A percentile compares a stretch with the other conserved stretches of the same genome.
phyloP scores from a whole-genome alignment of 2,797 vertebrate genomes.

The Cottoperca gobio region DNA sequence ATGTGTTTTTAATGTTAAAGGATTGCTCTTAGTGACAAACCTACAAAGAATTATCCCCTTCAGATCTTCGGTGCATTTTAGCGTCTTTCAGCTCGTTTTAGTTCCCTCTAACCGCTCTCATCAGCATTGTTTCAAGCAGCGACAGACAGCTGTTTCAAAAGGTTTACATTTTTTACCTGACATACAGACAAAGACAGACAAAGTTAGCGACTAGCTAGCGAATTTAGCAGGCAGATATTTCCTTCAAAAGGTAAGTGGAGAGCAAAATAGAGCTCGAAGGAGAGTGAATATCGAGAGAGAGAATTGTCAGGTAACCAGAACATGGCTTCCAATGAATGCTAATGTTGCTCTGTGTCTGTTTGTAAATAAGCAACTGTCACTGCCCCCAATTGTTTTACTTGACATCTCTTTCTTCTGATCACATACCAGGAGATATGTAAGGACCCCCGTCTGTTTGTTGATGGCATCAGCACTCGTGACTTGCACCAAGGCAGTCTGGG shows the following conservation, averaged over 20 bases:
- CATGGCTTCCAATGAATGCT: background rate
- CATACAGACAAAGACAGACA: no score
- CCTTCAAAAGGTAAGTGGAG: background rate
- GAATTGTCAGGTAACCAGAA: background rate
- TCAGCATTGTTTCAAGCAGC: background rate
- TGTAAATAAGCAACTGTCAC: background rate
- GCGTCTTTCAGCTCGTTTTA: background rate
- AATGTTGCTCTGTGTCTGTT: background rate
- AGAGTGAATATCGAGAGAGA: background rate
- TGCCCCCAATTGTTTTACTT: fast-evolving
- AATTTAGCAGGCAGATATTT: background rate
- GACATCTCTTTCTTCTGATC: background rate
- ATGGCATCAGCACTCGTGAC: conserved; percentile 90
- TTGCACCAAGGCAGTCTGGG: conserved; percentile 90
- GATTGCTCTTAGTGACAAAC: background rate
- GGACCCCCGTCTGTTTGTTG: conserved; percentile 88
- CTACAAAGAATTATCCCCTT: background rate
- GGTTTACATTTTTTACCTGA: no score
- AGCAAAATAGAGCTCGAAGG: background rate
- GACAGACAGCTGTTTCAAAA: no score
- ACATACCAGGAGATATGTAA: conserved; percentile 84
- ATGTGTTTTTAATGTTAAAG: background rate
- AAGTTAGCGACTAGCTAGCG: background rate
- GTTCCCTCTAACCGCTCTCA: background rate
- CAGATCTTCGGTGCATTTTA: background rate